Evolutionary conservation across 2,797 vertebrate species (phyloP).

Genomic region (Falco berigora): DNA sequence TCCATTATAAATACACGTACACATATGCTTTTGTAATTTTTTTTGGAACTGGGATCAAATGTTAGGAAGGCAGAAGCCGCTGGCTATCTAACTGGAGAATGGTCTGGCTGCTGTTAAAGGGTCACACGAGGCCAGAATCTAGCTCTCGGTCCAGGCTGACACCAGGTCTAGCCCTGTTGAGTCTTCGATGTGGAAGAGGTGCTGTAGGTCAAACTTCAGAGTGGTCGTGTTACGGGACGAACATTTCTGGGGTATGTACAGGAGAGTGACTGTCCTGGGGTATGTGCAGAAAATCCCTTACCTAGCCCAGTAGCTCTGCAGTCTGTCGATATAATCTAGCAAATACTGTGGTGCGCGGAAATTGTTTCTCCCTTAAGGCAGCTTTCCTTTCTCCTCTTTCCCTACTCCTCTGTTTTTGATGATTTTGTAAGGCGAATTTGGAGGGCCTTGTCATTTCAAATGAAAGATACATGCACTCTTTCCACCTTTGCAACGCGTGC

Average conservation of each 20-base stretch:
- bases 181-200: conserved; percentile 7
- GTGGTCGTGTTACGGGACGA: background rate
- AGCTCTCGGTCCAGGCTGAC: background rate
- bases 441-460: conserved; percentile 63
- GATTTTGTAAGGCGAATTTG: conserved; percentile 39
- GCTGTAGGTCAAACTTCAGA: conserved; percentile 7
- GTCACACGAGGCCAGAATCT: background rate
- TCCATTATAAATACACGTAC: background rate
- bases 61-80: conserved; percentile 42
- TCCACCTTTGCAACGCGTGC: conserved; percentile 32
- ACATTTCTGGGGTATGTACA: conserved; percentile 17
- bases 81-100: background rate
- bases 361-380: conserved; percentile 58
- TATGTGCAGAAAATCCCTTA: conserved; percentile 45
- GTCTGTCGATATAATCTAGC: conserved; percentile 38
- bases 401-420: background rate
- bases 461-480: background rate
- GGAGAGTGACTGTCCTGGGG: conserved; percentile 39
- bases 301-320: conserved; percentile 33
- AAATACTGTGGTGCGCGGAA: conserved; percentile 61
- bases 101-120: conserved; percentile 13
- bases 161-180: background rate
- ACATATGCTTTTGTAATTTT: background rate
- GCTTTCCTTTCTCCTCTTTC: conserved; percentile 66
- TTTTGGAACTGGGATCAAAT: conserved; percentile 55